A percentile compares a stretch with the other conserved stretches of the same genome.
These are phyloP conservation scores for Sipha flava DNA, from an alignment of 1,140 invertebrate genomes.

Conservation along the genomic window DNA sequence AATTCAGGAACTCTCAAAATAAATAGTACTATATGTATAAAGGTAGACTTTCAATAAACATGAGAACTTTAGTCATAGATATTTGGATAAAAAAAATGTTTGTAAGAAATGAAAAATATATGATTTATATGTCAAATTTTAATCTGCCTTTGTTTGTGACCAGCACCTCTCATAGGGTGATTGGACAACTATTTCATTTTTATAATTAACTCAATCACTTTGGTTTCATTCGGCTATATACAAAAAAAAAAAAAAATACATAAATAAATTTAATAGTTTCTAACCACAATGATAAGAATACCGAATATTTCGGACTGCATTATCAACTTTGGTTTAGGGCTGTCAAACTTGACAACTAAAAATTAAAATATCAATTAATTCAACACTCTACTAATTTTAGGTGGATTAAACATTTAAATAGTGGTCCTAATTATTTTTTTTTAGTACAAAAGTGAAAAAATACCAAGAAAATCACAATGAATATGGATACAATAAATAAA, in stretches of 20 bases:
- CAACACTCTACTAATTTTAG: background rate
- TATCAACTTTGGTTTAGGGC: conserved; percentile 28
- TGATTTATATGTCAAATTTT: background rate
- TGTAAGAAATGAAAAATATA: background rate
- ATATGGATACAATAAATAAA: no score
- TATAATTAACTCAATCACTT: conserved; percentile 27
- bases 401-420: background rate
- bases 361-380: background rate
- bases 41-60: background rate
- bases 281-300: conserved; percentile 10
- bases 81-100: background rate
- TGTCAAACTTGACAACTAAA: conserved; percentile 30
- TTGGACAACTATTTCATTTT: conserved; percentile 2
- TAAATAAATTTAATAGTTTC: conserved; percentile 31
- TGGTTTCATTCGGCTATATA: conserved; percentile 23
- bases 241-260: conserved; percentile 15
- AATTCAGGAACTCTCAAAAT: background rate
- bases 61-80: background rate
- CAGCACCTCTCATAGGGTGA: conserved; percentile 10
- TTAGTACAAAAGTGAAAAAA: no score
- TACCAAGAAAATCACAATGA: no score
- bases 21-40: background rate
- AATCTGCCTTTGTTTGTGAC: conserved; percentile 14
- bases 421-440: no score
- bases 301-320: conserved; percentile 1